Conservation (phyloP, 2,888 invertebrate species). For the Pseudanteris insignis region DNA sequence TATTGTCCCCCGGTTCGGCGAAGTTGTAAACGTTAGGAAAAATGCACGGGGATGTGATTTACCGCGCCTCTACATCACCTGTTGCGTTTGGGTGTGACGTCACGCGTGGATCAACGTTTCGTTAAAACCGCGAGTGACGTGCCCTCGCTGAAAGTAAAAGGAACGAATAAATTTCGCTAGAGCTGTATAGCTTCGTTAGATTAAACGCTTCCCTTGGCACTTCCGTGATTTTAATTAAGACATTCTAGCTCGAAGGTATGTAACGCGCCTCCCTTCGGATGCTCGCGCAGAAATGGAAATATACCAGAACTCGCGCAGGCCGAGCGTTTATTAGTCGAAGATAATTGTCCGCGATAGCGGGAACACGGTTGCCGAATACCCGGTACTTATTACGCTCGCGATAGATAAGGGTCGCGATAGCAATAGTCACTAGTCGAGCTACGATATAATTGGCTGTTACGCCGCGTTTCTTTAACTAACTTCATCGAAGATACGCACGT, state of each 20-base stretch:
- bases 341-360: conserved; percentile 50
- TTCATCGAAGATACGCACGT: conserved; percentile 30
- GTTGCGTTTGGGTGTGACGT: background rate
- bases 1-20: too few species aligned
- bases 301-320: conserved; percentile 36
- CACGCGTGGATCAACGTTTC: conserved; percentile 1
- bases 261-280: conserved; percentile 17
- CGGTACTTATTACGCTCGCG: conserved; percentile 46
- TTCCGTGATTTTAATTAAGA: conserved; percentile 55
- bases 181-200: conserved; percentile 6
- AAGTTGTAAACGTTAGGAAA: background rate
- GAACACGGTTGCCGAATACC: conserved; percentile 51
- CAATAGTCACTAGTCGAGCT: conserved; percentile 42
- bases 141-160: background rate
- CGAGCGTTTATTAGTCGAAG: conserved; percentile 48
- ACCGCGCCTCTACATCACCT: conserved; percentile 4
- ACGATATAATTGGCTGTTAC: conserved; percentile 44
- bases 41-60: conserved; percentile 11
- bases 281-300: conserved; percentile 36
- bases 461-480: conserved; percentile 16
- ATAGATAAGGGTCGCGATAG: conserved; percentile 44
- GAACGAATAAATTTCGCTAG: conserved; percentile 2
- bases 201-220: conserved; percentile 19
- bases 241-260: conserved; percentile 46
- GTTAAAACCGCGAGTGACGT: conserved; percentile 1